A percentile compares a stretch with the other conserved stretches of the same genome.
Evolutionary conservation across 2,888 invertebrate species (phyloP).

Genomic region (Drosophila kokeensis): DNA sequence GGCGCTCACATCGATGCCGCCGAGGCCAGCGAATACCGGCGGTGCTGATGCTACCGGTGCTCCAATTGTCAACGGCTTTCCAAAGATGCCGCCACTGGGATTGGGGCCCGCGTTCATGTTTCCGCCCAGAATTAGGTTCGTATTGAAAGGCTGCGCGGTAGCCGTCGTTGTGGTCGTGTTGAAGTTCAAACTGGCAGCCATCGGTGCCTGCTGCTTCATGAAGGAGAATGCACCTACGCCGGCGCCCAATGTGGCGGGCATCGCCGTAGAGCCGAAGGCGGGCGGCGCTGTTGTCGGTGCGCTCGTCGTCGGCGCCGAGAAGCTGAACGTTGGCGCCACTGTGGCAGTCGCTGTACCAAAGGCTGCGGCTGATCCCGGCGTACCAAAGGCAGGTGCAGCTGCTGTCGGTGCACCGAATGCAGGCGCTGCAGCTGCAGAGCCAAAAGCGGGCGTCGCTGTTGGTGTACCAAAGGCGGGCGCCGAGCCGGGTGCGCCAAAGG

Average conservation of each 20-base stretch:
- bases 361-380: conserved; percentile 8
- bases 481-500: conserved; percentile 31
- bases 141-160: conserved; percentile 67
- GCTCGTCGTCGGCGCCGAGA: conserved; percentile 54
- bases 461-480: conserved; percentile 32
- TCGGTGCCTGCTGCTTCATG: conserved; percentile 69
- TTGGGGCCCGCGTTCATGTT: conserved; percentile 24
- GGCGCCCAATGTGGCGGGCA: conserved; percentile 56
- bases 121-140: conserved; percentile 45
- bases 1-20: conserved; percentile 84
- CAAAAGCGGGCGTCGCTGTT: conserved; percentile 27
- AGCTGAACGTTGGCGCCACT: conserved; percentile 62
- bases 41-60: conserved; percentile 69
- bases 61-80: conserved; percentile 64
- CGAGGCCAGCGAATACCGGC: conserved; percentile 81
- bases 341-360: conserved; percentile 42
- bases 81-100: conserved; percentile 71
- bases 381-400: conserved; percentile 51
- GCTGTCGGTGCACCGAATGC: conserved; percentile 28
- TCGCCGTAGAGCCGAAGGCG: conserved; percentile 58
- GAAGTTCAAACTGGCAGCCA: conserved; percentile 82
- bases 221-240: conserved; percentile 69
- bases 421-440: conserved; percentile 8
- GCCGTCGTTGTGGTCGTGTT: conserved; percentile 81
- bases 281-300: conserved; percentile 63